phyloP scores from a whole-genome alignment of 2,888 invertebrate genomes.

The Panorpa germanica region DNA sequence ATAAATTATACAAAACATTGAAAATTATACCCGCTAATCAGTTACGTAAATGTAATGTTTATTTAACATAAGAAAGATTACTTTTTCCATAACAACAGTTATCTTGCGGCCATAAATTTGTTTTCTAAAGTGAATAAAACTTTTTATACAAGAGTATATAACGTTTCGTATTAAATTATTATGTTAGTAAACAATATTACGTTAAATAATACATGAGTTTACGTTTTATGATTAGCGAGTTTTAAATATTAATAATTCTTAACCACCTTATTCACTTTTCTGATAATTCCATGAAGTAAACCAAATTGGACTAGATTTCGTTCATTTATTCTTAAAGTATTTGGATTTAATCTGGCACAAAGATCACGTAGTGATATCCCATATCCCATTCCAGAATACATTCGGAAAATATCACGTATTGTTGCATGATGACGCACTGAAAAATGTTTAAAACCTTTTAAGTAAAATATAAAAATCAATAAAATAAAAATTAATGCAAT shows the following conservation, averaged over 20 bases:
- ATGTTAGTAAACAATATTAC: too few relatives aligned
- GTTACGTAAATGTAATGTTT: too few relatives aligned
- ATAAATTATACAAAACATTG: too few relatives aligned
- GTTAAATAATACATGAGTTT: too few relatives aligned
- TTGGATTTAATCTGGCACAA: constrained; percentile 39
- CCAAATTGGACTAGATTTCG: constrained; percentile 53
- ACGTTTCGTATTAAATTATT: neutral
- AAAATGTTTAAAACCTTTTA: constrained; percentile 12
- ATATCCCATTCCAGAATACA: constrained; percentile 38
- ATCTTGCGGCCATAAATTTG: neutral
- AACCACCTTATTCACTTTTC: constrained; percentile 44
- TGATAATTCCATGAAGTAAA: constrained; percentile 44
- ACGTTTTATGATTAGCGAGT: too few relatives aligned
- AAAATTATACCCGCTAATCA: neutral
- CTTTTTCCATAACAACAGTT: neutral
- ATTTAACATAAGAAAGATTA: too few relatives aligned
- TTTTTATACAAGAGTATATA: too few relatives aligned
- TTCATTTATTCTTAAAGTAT: constrained; percentile 37
- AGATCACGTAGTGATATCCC: constrained; percentile 41
- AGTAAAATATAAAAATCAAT: constrained; percentile 1
- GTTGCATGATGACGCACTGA: constrained; percentile 28
- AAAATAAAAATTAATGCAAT: constrained; percentile 7
- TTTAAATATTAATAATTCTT: too few relatives aligned
- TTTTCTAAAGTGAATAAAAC: too few relatives aligned
- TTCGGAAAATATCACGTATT: constrained; percentile 34